Evolutionary conservation across 1,140 invertebrate species (phyloP).

Genomic region (Drosophila truncata): DNA sequence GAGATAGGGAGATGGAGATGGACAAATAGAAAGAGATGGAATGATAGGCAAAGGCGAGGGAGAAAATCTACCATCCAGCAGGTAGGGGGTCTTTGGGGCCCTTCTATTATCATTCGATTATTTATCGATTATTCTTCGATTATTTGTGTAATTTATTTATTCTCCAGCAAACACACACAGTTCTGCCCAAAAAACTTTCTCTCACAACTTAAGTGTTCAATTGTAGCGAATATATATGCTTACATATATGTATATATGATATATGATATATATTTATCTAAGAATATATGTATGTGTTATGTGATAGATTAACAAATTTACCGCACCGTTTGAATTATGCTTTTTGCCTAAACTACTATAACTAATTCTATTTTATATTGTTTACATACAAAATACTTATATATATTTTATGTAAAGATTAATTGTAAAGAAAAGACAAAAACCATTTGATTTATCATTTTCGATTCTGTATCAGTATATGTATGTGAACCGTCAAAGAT

Average conservation of each 20-base stretch:
- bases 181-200: slow-evolving; percentile 47
- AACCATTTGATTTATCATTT: slow-evolving; percentile 28
- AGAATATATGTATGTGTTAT: slow-evolving; percentile 48
- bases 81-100: slow-evolving; percentile 12
- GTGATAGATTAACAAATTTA: slow-evolving; percentile 73
- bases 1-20: slow-evolving; percentile 18
- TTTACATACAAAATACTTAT: background rate
- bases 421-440: slow-evolving; percentile 43
- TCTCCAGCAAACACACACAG: slow-evolving; percentile 37
- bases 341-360: slow-evolving; percentile 42
- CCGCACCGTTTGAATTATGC: slow-evolving; percentile 46
- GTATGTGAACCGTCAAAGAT: slow-evolving; percentile 43
- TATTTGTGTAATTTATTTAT: slow-evolving; percentile 37
- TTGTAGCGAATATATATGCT: slow-evolving; percentile 52
- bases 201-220: slow-evolving; percentile 72
- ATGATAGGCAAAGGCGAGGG: background rate
- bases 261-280: slow-evolving; percentile 41
- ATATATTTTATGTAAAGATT: slow-evolving; percentile 4
- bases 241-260: background rate
- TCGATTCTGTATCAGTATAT: slow-evolving; percentile 42
- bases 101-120: slow-evolving; percentile 9
- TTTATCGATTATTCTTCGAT: slow-evolving; percentile 17
- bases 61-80: slow-evolving; percentile 32
- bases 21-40: background rate
- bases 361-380: background rate